Conservation (phyloP, 2,113 vertebrate genomes). For the Seriola rivoliana region DNA sequence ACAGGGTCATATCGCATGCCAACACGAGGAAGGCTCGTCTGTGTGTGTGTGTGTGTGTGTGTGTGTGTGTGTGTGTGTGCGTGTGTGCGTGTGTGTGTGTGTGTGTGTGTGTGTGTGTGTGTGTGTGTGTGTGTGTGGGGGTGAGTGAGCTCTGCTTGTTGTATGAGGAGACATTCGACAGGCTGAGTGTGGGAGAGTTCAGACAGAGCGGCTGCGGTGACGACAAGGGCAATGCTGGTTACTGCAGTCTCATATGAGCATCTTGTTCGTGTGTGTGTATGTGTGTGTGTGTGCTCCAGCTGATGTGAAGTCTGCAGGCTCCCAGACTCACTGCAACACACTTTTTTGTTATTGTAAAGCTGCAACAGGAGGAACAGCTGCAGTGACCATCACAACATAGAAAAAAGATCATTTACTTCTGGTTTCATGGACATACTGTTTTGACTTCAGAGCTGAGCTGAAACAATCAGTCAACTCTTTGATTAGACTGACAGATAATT, state of each 20-base stretch:
- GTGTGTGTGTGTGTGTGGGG: neutral
- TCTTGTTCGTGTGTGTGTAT: neutral
- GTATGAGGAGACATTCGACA: neutral
- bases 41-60: neutral
- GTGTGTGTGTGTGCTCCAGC: neutral
- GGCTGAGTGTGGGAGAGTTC: slow-evolving; percentile 25
- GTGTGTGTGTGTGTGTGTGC: neutral
- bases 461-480: neutral
- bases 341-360: no score
- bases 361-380: no score
- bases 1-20: slow-evolving; percentile 12
- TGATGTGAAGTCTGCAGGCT: neutral
- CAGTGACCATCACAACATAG: no score
- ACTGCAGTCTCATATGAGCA: slow-evolving; percentile 20
- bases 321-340: neutral
- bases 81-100: neutral
- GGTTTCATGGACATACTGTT: no score
- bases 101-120: neutral
- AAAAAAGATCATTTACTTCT: no score
- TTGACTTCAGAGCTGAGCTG: neutral
- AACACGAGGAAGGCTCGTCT: neutral
- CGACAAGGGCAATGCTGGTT: neutral
- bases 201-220: neutral
- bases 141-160: neutral
- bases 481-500: no score